Percentiles rank a stretch among this genome's conserved stretches.
Conservation (phyloP, 2,113 vertebrate species). For the Leptosomus discolor region DNA sequence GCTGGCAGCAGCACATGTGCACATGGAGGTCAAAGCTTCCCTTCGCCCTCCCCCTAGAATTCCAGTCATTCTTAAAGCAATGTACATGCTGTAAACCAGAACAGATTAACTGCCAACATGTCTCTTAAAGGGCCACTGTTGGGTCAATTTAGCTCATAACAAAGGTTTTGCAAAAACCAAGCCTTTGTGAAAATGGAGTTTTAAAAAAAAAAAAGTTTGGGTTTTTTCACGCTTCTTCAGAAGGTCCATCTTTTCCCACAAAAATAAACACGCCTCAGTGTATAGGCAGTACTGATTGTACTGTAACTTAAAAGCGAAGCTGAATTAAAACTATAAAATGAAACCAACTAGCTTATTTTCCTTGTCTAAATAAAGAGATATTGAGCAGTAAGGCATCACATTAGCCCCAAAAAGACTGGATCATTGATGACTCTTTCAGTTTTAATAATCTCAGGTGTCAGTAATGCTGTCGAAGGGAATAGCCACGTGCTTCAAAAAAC, state of each 20-base stretch:
- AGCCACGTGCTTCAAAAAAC: neutral
- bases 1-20: conserved; percentile 51
- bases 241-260: neutral
- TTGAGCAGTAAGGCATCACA: neutral
- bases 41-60: conserved; percentile 73
- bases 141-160: conserved; percentile 27
- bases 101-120: conserved; percentile 73
- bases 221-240: neutral
- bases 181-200: neutral
- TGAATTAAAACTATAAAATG: neutral
- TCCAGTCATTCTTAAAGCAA: conserved; percentile 76
- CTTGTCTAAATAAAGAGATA: neutral
- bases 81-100: conserved; percentile 69
- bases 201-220: neutral
- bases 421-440: neutral
- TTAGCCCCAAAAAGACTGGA: neutral
- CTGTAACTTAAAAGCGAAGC: neutral
- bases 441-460: neutral
- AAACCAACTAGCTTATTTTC: neutral
- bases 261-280: neutral
- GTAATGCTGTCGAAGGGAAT: neutral
- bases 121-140: conserved; percentile 65
- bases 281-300: neutral
- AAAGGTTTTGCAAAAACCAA: neutral
- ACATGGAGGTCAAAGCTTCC: conserved; percentile 60